Percentiles rank a stretch among this genome's conserved stretches.
phyloP scores from a whole-genome alignment of 2,888 invertebrate species.

The Chrysotoxum bicinctum region DNA sequence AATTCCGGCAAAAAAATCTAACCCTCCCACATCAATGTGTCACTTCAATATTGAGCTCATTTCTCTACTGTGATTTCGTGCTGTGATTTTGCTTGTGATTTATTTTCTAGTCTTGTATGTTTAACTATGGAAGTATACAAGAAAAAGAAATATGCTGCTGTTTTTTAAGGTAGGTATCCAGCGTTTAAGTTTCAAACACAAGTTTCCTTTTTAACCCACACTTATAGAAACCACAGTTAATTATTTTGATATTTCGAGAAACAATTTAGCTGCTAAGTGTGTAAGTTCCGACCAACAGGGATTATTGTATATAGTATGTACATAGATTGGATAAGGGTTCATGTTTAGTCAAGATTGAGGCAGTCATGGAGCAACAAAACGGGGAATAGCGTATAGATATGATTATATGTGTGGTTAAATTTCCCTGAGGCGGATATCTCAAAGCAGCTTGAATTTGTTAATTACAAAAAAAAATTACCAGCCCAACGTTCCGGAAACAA shows the following conservation, averaged over 20 bases:
- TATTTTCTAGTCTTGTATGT: neutral
- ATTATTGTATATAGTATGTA: no score
- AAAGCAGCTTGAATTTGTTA: no score
- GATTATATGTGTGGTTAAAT: no score
- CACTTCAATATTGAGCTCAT: conserved; percentile 6
- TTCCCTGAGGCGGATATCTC: no score
- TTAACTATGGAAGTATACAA: neutral
- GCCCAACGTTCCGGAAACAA: no score
- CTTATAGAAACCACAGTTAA: neutral
- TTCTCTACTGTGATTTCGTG: conserved; percentile 20
- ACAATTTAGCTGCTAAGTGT: neutral
- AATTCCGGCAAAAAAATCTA: neutral
- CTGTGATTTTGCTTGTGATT: neutral
- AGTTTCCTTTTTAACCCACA: conserved; percentile 5
- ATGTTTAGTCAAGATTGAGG: no score
- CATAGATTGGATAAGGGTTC: no score
- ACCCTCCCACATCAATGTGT: neutral
- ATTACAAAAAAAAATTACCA: no score
- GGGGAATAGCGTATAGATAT: no score
- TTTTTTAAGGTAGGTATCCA: neutral
- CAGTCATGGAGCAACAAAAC: no score
- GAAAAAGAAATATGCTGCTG: neutral
- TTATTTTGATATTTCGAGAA: neutral
- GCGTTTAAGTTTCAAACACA: neutral
- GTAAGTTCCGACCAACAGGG: neutral